phyloP scores from a whole-genome alignment of 2,113 vertebrate genomes.

The Litocranius walleri region DNA sequence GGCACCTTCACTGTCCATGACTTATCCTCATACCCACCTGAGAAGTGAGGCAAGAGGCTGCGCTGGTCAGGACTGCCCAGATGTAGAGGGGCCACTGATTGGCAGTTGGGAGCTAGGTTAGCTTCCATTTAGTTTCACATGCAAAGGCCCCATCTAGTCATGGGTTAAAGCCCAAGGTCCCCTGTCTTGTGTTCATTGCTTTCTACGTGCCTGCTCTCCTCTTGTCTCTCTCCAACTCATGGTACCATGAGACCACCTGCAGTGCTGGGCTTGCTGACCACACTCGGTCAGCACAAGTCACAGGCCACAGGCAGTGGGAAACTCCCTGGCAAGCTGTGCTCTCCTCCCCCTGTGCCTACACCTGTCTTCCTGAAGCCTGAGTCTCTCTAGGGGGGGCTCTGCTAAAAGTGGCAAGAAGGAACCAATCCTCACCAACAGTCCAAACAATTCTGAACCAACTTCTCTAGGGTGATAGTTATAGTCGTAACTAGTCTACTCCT shows the following conservation, averaged over 20 bases:
- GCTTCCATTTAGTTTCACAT: not conserved
- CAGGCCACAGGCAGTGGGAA: not conserved
- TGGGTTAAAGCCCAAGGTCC: not conserved
- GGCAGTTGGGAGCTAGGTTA: too few relatives aligned
- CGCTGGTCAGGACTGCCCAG: not conserved
- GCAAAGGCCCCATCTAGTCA: not conserved
- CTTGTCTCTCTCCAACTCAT: not conserved
- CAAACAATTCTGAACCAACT: not conserved
- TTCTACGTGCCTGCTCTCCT: not conserved
- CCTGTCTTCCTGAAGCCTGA: not conserved
- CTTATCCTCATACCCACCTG: not conserved
- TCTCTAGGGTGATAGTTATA: not conserved
- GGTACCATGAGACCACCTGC: not conserved
- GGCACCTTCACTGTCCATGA: not conserved
- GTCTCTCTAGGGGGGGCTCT: not conserved
- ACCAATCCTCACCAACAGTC: not conserved
- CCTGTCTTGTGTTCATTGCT: not conserved
- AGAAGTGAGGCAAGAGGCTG: not conserved
- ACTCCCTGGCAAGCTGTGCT: not conserved
- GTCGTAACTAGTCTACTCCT: not conserved
- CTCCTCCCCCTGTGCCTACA: not conserved
- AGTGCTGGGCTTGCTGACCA: not conserved
- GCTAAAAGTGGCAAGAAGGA: not conserved
- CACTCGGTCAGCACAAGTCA: not conserved
- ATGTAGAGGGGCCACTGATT: not conserved